Conservation (phyloP, 2,888 invertebrate genomes). For the Acleris emargana region DNA sequence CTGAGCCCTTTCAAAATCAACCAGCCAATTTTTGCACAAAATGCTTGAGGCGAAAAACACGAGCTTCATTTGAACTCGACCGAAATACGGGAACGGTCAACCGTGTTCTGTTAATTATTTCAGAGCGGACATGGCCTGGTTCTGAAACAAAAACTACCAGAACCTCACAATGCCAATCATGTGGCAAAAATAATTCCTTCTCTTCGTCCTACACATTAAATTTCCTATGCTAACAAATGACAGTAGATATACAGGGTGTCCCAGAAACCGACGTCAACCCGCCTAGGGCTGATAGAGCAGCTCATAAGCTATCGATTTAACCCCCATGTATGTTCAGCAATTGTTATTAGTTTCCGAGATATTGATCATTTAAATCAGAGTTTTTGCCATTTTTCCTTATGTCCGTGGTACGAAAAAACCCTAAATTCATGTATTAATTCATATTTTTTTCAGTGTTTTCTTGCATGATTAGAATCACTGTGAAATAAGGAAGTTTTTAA, state of each 20-base stretch:
- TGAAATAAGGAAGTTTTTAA: too few relatives aligned
- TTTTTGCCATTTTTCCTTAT: too few relatives aligned
- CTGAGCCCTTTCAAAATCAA: not conserved
- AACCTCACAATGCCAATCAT: not conserved
- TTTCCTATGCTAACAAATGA: conserved; percentile 7
- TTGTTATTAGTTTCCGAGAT: too few relatives aligned
- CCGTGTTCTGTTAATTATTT: conserved; percentile 16
- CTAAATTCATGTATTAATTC: too few relatives aligned
- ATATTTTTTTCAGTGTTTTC: too few relatives aligned
- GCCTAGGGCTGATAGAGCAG: too few relatives aligned
- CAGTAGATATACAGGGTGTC: conserved; percentile 2
- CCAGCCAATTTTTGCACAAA: conserved; percentile 1
- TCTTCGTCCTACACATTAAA: conserved; percentile 5
- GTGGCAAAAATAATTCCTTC: not conserved
- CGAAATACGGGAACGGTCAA: conserved; percentile 9
- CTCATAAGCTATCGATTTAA: too few relatives aligned
- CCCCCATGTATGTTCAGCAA: too few relatives aligned
- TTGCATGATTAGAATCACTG: too few relatives aligned
- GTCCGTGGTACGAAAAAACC: too few relatives aligned
- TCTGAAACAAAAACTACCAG: not conserved
- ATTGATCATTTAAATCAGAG: too few relatives aligned
- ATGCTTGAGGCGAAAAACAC: not conserved
- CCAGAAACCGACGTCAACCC: too few relatives aligned
- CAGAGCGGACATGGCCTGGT: conserved; percentile 1
- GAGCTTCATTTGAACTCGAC: not conserved